Evolutionary conservation across 2,888 invertebrate genomes (phyloP), one percentile per base, ranked within the genome.

Genomic region (Pristionchus fissidentatus): DNA sequence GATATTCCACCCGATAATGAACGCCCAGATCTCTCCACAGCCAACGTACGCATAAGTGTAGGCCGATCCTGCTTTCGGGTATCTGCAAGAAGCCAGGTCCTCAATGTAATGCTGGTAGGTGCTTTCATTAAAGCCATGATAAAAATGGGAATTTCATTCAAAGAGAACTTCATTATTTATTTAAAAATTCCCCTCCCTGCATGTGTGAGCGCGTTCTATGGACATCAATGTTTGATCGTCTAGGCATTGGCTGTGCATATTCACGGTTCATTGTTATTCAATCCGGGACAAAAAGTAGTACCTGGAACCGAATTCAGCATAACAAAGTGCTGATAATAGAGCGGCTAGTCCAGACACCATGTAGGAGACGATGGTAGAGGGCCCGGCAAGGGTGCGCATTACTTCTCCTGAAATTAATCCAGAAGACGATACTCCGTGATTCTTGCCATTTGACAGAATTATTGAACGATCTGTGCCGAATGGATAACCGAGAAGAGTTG

Each of bases 11-110:
- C 92, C 93, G 1, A 93, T 90, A 13, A 97, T 95, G 93, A 97
- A 97, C 85, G 97, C 97, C 92, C 97, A 95, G 93, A 97, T 96
- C 93, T 97, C 97, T 73, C 97, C 97, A 84, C 97, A 96, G 3
- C 97, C 96, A 86, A 97, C 97, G 93, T 97, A 97, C 88, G 96
- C 96, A 94, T 97, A 97, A 94, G 96, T 96, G 86, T 93, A 93
- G 38, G 93, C 93, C 3, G 93, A 93, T 29, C 93, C 97, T 0
- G 96, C 96, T 91, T 95, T 95, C 0, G 97, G 97, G 0, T 96
- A 96, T 84, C 88, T 88, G 80, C 13, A 88, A 86, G 32, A 49
- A n/a, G n/a, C n/a, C n/a, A n/a, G n/a, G 26, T 1, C 4, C n/a
- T 52, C 1, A 5, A n/a, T 7, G 26, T n/a, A 26, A 10, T 26